phyloP scores from a whole-genome alignment of 2,113 vertebrate species.

The Microtus richardsoni region DNA sequence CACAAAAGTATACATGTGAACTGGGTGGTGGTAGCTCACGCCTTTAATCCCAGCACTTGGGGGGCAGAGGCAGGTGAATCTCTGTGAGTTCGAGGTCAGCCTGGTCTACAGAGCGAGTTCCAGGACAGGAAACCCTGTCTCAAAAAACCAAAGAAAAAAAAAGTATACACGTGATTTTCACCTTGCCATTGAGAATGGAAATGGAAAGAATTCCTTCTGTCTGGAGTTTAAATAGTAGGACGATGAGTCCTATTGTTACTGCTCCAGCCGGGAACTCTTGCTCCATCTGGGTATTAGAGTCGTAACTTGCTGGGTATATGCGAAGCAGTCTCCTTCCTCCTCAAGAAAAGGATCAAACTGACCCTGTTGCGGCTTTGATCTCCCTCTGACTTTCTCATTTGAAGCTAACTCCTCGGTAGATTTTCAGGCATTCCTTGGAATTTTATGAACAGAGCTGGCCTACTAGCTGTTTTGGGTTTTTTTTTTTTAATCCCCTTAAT shows the following conservation, averaged over 20 bases:
- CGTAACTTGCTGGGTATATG: not conserved
- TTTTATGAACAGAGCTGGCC: not conserved
- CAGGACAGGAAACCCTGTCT: no score
- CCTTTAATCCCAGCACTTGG: no score
- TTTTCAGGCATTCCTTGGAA: not conserved
- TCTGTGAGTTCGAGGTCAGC: no score
- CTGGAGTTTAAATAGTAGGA: constrained; percentile 7
- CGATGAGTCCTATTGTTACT: constrained; percentile 1
- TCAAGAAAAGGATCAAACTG: not conserved
- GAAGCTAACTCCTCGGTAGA: not conserved
- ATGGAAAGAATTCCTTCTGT: not conserved
- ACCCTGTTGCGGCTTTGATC: not conserved
- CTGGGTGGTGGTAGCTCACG: no score
- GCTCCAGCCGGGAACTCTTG: not conserved
- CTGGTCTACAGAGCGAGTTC: no score
- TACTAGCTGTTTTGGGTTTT: not conserved
- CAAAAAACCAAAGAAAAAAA: not conserved
- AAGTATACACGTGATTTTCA: not conserved
- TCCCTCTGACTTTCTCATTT: not conserved
- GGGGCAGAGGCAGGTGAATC: no score
- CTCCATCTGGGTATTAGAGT: not conserved
- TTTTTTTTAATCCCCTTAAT: not conserved
- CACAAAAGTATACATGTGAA: not conserved
- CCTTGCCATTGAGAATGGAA: not conserved
- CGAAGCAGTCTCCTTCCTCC: not conserved